Percentiles rank a stretch among this genome's conserved stretches.
Conservation (phyloP, 1,140 invertebrate genomes). For the Nasonia longicornis region DNA sequence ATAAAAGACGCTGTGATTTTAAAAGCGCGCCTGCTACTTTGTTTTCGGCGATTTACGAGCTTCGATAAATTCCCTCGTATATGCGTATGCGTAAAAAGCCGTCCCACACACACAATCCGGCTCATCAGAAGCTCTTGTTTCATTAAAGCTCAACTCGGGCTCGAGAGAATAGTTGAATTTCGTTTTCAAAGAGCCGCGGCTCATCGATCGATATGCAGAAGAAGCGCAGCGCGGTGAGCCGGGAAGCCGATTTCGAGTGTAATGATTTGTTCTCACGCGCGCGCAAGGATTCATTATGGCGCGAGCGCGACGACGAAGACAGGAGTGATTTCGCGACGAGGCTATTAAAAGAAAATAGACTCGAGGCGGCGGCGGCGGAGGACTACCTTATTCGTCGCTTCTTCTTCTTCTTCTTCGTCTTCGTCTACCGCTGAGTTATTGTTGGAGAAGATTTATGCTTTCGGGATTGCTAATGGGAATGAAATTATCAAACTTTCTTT, state of each 20-base stretch:
- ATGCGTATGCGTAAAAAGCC: not conserved
- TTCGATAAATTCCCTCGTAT: not conserved
- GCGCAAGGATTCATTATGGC: constrained; percentile 29
- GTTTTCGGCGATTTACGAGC: not conserved
- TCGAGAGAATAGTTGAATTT: constrained; percentile 41
- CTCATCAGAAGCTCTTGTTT: constrained; percentile 7
- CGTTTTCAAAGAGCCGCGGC: constrained; percentile 32
- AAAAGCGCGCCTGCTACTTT: not conserved
- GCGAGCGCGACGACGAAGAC: not conserved
- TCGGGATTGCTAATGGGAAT: not conserved
- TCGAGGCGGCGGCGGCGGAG: not conserved
- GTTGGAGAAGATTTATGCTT: constrained; percentile 7
- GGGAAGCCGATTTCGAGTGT: constrained; percentile 11
- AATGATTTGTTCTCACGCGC: constrained; percentile 40
- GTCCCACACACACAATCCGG: not conserved
- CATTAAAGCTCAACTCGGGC: not conserved
- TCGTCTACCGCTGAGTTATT: not conserved
- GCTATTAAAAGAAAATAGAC: constrained; percentile 39
- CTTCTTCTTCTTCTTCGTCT: too few relatives aligned
- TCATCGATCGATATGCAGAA: not conserved
- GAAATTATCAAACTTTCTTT: constrained; percentile 26
- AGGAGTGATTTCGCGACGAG: not conserved
- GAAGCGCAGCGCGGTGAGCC: not conserved
- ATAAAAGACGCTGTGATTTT: not conserved
- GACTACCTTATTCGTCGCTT: not conserved